A percentile compares a stretch with the other conserved stretches of the same genome.
Conservation (phyloP, 1,140 invertebrate species). For the Copidosoma floridanum region DNA sequence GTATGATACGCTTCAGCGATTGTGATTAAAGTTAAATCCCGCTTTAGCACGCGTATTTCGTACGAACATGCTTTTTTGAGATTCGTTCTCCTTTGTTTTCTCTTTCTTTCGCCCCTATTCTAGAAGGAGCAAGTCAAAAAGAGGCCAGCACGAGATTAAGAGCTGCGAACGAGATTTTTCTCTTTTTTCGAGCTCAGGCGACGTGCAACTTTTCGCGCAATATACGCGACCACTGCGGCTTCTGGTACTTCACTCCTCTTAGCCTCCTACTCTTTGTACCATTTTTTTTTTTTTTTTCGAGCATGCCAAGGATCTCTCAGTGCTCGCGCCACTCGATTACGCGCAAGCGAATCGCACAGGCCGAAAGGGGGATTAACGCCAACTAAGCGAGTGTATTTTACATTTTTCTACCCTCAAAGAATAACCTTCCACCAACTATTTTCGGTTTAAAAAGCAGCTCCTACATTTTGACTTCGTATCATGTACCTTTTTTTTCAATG, state of each 20-base stretch:
- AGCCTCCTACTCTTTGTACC: background rate
- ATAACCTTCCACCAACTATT: too few relatives aligned
- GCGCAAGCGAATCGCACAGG: background rate
- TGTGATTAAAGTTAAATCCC: slow-evolving; percentile 25
- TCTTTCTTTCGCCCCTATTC: background rate
- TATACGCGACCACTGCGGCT: too few relatives aligned
- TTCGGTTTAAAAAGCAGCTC: too few relatives aligned
- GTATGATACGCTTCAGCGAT: slow-evolving; percentile 14
- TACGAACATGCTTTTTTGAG: too few relatives aligned
- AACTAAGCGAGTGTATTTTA: background rate
- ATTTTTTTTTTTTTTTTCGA: too few relatives aligned
- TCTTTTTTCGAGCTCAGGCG: too few relatives aligned
- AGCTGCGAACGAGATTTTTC: background rate
- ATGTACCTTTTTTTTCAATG: too few relatives aligned
- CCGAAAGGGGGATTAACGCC: background rate
- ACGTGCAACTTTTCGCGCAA: too few relatives aligned
- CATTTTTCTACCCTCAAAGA: too few relatives aligned
- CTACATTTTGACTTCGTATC: too few relatives aligned
- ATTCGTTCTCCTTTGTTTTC: background rate
- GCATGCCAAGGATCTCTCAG: too few relatives aligned
- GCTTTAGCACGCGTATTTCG: background rate
- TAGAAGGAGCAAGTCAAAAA: background rate
- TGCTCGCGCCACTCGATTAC: background rate
- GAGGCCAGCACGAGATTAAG: slow-evolving; percentile 2
- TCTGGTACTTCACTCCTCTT: background rate